Evolutionary conservation across 2,113 vertebrate genomes (phyloP).

Genomic region (Acrocephalus arundinaceus): DNA sequence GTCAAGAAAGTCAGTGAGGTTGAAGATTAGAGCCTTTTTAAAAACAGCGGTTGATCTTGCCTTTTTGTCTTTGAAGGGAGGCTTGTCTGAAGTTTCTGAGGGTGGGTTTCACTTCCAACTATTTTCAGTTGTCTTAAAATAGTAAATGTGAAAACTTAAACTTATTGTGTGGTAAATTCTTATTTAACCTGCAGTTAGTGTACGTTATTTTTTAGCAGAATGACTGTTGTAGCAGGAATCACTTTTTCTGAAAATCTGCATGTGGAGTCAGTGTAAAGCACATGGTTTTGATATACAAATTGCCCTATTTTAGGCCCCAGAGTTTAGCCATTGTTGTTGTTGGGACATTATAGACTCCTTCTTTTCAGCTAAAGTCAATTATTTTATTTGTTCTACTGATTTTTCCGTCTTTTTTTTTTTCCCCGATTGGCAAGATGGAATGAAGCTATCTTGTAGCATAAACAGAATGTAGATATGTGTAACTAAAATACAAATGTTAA

Average conservation of each 20-base stretch:
- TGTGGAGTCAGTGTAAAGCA: slow-evolving; percentile 11
- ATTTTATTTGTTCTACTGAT: background rate
- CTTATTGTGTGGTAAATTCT: background rate
- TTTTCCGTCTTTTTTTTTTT: background rate
- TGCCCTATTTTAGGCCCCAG: background rate
- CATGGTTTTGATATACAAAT: background rate
- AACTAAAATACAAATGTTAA: background rate
- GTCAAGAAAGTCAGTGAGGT: background rate
- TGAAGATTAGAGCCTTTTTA: background rate
- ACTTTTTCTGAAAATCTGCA: background rate
- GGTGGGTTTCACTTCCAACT: background rate
- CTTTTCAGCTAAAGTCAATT: background rate
- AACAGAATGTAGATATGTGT: background rate
- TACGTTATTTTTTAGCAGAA: background rate
- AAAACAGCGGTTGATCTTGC: background rate
- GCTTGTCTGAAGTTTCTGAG: background rate
- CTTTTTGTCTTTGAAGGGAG: background rate
- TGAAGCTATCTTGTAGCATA: background rate
- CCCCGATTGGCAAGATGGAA: fast-evolving
- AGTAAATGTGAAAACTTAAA: background rate
- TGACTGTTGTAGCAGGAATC: background rate
- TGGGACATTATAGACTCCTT: background rate
- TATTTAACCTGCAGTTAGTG: background rate
- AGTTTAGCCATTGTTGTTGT: background rate
- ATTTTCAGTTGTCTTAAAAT: background rate